Percentiles rank a stretch among this genome's conserved stretches.
Evolutionary conservation across 2,888 invertebrate species (phyloP).

Genomic region (Tetanocera ferruginea): DNA sequence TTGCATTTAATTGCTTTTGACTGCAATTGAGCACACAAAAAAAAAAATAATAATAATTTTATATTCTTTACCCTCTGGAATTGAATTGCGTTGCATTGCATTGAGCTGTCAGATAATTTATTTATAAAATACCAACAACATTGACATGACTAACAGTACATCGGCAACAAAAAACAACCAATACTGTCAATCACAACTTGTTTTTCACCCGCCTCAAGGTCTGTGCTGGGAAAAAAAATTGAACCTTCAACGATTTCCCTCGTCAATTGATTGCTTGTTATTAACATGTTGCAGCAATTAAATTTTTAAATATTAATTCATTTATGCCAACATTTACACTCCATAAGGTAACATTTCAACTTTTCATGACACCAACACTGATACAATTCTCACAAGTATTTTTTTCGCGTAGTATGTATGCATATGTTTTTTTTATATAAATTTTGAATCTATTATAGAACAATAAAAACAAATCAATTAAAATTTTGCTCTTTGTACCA

Average conservation of each 20-base stretch:
- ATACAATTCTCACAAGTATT: background rate
- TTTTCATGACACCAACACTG: background rate
- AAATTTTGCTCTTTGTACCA: background rate
- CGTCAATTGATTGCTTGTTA: background rate
- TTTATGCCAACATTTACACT: background rate
- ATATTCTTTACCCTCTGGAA: conserved; percentile 12
- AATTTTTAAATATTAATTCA: conserved; percentile 21
- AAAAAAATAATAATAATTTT: background rate
- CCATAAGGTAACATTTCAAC: background rate
- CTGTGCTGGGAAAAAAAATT: background rate
- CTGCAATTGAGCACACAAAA: too few species aligned
- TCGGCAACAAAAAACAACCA: background rate
- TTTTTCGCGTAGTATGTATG: too few species aligned
- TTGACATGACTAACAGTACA: background rate
- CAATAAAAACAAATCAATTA: background rate
- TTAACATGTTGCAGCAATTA: conserved; percentile 8
- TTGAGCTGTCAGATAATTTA: conserved; percentile 5
- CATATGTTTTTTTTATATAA: background rate
- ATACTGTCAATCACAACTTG: conserved; percentile 11
- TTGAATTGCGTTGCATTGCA: background rate
- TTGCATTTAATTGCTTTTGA: background rate
- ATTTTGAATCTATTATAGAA: background rate
- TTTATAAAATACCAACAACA: conserved; percentile 5
- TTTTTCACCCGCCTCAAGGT: background rate
- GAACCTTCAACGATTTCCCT: background rate